phyloP scores from a whole-genome alignment of 1,140 invertebrate genomes.

The Epicauta chinensis region DNA sequence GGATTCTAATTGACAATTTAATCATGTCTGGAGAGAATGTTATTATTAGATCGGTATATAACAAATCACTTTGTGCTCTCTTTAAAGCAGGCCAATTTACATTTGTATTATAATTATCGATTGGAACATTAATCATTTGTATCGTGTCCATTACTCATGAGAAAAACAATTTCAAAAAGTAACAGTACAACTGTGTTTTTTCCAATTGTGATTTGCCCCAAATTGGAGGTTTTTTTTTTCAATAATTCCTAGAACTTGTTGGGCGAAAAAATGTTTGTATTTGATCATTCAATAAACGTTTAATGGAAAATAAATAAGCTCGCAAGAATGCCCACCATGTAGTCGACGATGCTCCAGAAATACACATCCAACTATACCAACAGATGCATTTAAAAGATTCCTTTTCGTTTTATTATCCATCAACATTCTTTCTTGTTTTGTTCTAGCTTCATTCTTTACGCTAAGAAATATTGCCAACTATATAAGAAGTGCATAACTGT shows the following conservation, averaged over 20 bases:
- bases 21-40: not conserved
- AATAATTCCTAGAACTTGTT: too few species aligned
- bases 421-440: not conserved
- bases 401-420: not conserved
- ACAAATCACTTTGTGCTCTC: conserved; percentile 38
- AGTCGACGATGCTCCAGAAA: not conserved
- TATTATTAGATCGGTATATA: conserved; percentile 39
- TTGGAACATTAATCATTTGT: conserved; percentile 35
- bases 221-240: too few species aligned
- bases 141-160: not conserved
- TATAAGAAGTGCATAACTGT: too few species aligned
- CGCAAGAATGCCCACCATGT: not conserved
- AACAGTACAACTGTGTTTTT: too few species aligned
- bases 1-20: too few species aligned
- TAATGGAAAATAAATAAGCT: not conserved
- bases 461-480: too few species aligned
- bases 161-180: not conserved
- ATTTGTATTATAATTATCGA: conserved; percentile 43
- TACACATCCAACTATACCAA: not conserved
- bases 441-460: too few species aligned
- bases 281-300: not conserved
- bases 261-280: not conserved
- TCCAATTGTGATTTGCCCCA: too few species aligned
- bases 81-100: conserved; percentile 45
- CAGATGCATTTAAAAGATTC: not conserved